A percentile compares a stretch with the other conserved stretches of the same genome.
These are phyloP conservation scores for Crotalus adamanteus DNA, from an alignment of 2,797 vertebrate genomes.

Conservation along the genomic window DNA sequence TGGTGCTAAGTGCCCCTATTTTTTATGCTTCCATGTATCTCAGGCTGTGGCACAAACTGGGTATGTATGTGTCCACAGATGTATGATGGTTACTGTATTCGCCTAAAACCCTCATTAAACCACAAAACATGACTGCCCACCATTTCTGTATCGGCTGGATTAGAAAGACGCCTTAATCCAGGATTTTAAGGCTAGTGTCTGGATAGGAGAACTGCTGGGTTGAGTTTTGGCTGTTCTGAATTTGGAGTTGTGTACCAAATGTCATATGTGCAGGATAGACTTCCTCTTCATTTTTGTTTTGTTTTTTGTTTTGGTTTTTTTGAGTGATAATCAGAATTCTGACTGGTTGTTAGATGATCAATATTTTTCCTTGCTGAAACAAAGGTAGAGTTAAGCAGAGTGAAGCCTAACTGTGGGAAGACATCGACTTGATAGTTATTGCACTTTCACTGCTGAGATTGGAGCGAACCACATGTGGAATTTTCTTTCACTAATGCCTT, in stretches of 20 bases:
- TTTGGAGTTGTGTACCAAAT: not conserved
- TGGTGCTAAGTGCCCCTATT: constrained; percentile 24
- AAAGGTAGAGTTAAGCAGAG: not conserved
- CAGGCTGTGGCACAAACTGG: constrained; percentile 28
- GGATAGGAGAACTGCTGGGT: not conserved
- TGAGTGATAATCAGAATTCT: not conserved
- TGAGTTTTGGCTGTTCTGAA: not conserved
- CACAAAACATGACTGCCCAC: constrained; percentile 1
- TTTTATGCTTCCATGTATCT: constrained; percentile 28
- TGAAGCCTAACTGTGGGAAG: not conserved
- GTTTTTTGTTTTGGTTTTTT: no score
- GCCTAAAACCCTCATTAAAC: constrained; percentile 32
- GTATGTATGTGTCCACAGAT: not conserved
- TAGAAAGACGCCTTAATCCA: not conserved
- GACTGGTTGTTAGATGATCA: not conserved
- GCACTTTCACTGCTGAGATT: not conserved
- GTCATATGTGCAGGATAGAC: not conserved
- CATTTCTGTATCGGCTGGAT: not conserved
- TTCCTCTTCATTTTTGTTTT: not conserved
- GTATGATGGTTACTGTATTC: constrained; percentile 23
- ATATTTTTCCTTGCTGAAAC: not conserved
- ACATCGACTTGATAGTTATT: not conserved
- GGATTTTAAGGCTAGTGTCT: not conserved
- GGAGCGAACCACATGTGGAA: not conserved
- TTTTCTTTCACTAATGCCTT: not conserved